A percentile compares a stretch with the other conserved stretches of the same genome.
Evolutionary conservation across 2,113 vertebrate species (phyloP).

Genomic region (Danio rerio): DNA sequence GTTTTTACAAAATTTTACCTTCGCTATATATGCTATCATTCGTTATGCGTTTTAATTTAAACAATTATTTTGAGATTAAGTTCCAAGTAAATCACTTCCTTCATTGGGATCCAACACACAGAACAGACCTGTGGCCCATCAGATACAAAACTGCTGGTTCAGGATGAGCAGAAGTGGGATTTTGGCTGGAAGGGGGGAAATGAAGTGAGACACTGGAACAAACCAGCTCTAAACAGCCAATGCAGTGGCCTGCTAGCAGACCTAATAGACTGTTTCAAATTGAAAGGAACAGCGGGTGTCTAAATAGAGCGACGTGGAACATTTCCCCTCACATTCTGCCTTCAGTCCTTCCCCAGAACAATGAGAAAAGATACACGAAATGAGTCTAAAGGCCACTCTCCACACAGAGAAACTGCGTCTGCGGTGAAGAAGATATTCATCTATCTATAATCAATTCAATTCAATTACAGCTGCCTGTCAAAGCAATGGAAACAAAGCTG

Average conservation of each 20-base stretch:
- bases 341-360: slow-evolving; percentile 57
- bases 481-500: slow-evolving; percentile 50
- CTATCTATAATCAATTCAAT: slow-evolving; percentile 65
- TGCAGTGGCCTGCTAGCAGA: slow-evolving; percentile 69
- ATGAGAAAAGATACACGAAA: slow-evolving; percentile 22
- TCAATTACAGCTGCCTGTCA: slow-evolving; percentile 60
- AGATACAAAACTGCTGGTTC: neutral
- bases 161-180: neutral
- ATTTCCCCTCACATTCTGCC: slow-evolving; percentile 68
- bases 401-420: slow-evolving; percentile 56
- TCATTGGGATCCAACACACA: neutral
- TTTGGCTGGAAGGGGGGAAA: slow-evolving; percentile 61
- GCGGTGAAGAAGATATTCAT: slow-evolving; percentile 40
- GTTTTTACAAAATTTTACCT: neutral
- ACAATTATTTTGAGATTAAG: neutral
- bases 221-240: slow-evolving; percentile 72
- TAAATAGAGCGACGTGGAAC: slow-evolving; percentile 72
- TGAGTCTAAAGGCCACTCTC: slow-evolving; percentile 43
- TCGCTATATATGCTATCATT: neutral
- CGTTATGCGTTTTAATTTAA: neutral
- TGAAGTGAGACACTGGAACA: slow-evolving; percentile 69
- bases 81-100: neutral
- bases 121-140: no score
- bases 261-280: slow-evolving; percentile 76
- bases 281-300: slow-evolving; percentile 73